Percentiles rank a stretch among this genome's conserved stretches.
phyloP scores from a whole-genome alignment of 2,113 vertebrate genomes.

The Columbina picui region DNA sequence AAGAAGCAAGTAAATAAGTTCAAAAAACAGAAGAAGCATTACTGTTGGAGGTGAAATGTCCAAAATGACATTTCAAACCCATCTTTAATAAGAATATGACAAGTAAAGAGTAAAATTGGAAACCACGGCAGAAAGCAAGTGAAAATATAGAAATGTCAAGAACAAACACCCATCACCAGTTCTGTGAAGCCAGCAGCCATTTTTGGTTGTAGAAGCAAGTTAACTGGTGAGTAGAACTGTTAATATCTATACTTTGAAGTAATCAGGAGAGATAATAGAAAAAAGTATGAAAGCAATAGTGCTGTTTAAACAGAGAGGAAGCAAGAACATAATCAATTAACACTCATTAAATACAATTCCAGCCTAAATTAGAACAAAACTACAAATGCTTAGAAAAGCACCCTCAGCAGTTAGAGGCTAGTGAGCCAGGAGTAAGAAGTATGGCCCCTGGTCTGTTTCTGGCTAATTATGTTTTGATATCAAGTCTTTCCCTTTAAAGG shows the following conservation, averaged over 20 bases:
- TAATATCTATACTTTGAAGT: not conserved
- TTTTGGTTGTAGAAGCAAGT: not conserved
- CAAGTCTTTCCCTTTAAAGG: not conserved
- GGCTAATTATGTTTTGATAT: not conserved
- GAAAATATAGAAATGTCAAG: not conserved
- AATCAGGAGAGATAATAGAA: not conserved
- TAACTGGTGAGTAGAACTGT: not conserved
- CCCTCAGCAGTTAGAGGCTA: not conserved
- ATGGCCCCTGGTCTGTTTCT: not conserved
- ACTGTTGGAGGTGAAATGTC: not conserved
- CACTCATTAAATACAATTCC: not conserved
- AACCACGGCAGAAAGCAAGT: not conserved
- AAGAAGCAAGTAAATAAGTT: not conserved
- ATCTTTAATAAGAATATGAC: not conserved
- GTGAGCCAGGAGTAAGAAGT: not conserved
- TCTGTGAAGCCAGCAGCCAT: not conserved
- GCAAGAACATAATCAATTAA: not conserved
- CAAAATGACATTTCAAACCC: not conserved
- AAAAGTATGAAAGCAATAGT: not conserved
- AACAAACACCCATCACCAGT: not conserved
- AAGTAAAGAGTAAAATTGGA: not conserved
- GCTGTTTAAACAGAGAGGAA: not conserved
- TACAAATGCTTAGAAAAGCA: not conserved
- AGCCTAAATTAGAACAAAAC: not conserved
- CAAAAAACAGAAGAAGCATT: not conserved